Evolutionary conservation across 1,140 invertebrate species (phyloP), one percentile per base, ranked within the genome.

Genomic region (Bombus breviceps): DNA sequence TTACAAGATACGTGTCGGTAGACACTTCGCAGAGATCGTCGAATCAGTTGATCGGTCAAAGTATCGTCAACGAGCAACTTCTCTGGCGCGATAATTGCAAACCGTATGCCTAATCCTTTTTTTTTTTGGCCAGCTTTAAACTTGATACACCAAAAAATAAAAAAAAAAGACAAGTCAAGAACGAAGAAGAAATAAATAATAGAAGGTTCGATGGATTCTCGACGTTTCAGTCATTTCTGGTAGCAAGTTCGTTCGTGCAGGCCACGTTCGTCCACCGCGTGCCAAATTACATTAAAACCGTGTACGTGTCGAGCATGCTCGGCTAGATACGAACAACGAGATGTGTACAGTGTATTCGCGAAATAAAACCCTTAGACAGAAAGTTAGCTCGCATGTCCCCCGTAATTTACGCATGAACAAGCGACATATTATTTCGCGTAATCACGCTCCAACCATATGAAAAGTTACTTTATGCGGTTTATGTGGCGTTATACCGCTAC

Each of bases 251-350:
- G 66, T 81, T 32, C 53, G 47, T 64, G 47, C 41, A 34, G n/a
- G 22, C 25, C 18, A 34, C 34, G n/a, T 83, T 76, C 59, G 12
- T 68, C 28, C 37, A n/a, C 72, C 81, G 22, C 73, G 81, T 77
- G 81, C 81, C 72, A 83, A 83, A 83, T 83, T 83, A 83, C 72
- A 68, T 83, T 83, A 83, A 83, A 77, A 15, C 73, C 6, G 3
- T 3, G 5, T 83, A 83, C 81, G 81, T 83, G 81, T 83, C 81
- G 81, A 68, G 81, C 81, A 83, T 83, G 43, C 59, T 22, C 59
- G 32, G 41, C 13, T 28, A 41, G 68, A 34, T 43, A 22, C 18
- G 47, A 53, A 53, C 47, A 53, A 53, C 47, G 47, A 22, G 43
- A 32, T 68, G 25, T 59, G 81, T n/a, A 39, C 47, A 37, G 28